Conservation (phyloP, 1,140 invertebrate genomes). For the Papilio polyxenes region DNA sequence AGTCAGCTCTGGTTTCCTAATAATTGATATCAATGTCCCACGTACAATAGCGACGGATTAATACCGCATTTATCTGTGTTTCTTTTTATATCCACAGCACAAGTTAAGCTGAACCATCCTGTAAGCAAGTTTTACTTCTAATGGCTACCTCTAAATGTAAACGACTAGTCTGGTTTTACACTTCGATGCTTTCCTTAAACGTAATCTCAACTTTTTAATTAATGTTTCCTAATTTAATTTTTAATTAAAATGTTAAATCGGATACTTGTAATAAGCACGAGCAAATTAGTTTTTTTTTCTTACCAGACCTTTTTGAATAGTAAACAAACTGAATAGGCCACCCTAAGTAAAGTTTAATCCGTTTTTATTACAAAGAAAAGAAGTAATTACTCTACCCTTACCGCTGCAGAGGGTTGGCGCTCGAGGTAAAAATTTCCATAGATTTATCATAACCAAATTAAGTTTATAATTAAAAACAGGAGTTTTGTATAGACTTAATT, state of each 20-base stretch:
- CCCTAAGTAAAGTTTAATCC: conserved; percentile 81
- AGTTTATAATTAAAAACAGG: conserved; percentile 80
- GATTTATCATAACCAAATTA: conserved; percentile 81
- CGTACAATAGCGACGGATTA: conserved; percentile 61
- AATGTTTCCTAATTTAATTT: conserved; percentile 48
- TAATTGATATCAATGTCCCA: conserved; percentile 76
- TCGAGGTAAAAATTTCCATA: conserved; percentile 80
- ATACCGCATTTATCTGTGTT: conserved; percentile 63
- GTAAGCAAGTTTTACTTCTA: conserved; percentile 4
- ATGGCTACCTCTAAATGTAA: conserved; percentile 1
- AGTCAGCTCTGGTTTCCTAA: conserved; percentile 62
- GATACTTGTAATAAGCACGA: conserved; percentile 57
- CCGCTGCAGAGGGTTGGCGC: conserved; percentile 74
- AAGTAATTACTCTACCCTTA: conserved; percentile 80
- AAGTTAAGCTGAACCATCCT: conserved; percentile 3
- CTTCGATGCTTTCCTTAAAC: conserved; percentile 11
- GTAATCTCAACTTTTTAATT: conserved; percentile 39
- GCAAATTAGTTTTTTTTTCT: conserved; percentile 74
- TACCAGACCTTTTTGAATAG: conserved; percentile 75
- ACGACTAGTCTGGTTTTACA: conserved; percentile 11
- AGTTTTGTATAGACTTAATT: conserved; percentile 79
- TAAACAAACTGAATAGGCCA: conserved; percentile 78
- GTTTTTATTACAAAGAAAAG: conserved; percentile 81
- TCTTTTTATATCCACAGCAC: conserved; percentile 54
- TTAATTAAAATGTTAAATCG: conserved; percentile 67